Percentiles rank a stretch among this genome's conserved stretches.
Evolutionary conservation across 2,888 invertebrate species (phyloP).

Genomic region (Acrocyrtus sp.): DNA sequence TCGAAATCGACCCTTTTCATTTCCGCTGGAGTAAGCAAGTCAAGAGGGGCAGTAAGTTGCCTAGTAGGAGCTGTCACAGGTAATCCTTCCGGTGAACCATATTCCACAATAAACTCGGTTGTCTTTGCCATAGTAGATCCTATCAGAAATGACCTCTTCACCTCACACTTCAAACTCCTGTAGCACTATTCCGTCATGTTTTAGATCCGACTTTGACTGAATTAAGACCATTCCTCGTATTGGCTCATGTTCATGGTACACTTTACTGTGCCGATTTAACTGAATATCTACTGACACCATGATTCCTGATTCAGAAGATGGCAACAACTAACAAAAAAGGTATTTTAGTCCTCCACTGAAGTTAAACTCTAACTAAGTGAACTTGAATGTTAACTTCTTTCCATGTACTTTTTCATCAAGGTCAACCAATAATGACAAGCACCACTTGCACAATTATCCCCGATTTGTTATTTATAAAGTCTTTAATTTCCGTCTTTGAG

Average conservation of each 20-base stretch:
- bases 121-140: constrained; percentile 87
- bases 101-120: constrained; percentile 92
- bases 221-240: constrained; percentile 85
- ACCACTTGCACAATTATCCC: too few relatives aligned
- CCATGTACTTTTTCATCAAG: too few relatives aligned
- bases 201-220: constrained; percentile 80
- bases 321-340: too few relatives aligned
- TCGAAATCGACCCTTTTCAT: constrained; percentile 62
- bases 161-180: constrained; percentile 82
- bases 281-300: constrained; percentile 57
- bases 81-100: constrained; percentile 67
- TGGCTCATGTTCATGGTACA: constrained; percentile 65
- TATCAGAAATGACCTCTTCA: constrained; percentile 83
- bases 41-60: constrained; percentile 19
- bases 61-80: constrained; percentile 31
- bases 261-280: constrained; percentile 58
- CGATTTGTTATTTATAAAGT: too few relatives aligned
- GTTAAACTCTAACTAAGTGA: too few relatives aligned
- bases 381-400: too few relatives aligned
- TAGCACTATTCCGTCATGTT: constrained; percentile 92
- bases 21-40: constrained; percentile 55
- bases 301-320: too few relatives aligned
- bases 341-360: too few relatives aligned
- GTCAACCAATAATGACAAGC: too few relatives aligned
- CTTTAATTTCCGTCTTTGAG: too few relatives aligned